Conservation (phyloP, 53 echinoderm and acorn worm species). For the Apostichopus leukothele region DNA sequence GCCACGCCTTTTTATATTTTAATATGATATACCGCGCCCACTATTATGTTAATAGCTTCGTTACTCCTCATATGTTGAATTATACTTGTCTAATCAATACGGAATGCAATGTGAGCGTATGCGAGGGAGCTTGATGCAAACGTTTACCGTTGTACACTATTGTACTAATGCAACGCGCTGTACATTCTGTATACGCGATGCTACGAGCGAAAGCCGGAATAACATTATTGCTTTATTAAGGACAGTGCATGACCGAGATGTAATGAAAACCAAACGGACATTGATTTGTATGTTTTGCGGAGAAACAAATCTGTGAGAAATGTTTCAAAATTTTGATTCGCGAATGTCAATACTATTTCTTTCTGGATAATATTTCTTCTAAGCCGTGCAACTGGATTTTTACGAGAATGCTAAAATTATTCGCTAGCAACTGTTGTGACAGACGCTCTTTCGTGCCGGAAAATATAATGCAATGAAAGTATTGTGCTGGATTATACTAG, state of each 20-base stretch:
- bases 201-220: too few relatives aligned
- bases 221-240: too few relatives aligned
- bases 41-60: slow-evolving; percentile 4
- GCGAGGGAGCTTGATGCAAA: too few relatives aligned
- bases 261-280: too few relatives aligned
- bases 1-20: neutral
- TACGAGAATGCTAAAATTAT: neutral
- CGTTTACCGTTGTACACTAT: too few relatives aligned
- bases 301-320: neutral
- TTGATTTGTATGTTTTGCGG: neutral
- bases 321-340: neutral
- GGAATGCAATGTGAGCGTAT: neutral
- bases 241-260: too few relatives aligned
- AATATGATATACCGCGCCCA: neutral
- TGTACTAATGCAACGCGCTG: too few relatives aligned
- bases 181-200: too few relatives aligned
- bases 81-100: too few relatives aligned
- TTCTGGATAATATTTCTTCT: neutral
- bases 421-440: slow-evolving; percentile 46
- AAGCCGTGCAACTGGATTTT: neutral
- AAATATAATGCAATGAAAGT: neutral
- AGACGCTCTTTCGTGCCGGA: slow-evolving; percentile 1
- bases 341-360: neutral
- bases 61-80: too few relatives aligned
- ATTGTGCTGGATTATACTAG: neutral